Evolutionary conservation across 2,113 vertebrate genomes (phyloP).

Genomic region (Papio anubis): DNA sequence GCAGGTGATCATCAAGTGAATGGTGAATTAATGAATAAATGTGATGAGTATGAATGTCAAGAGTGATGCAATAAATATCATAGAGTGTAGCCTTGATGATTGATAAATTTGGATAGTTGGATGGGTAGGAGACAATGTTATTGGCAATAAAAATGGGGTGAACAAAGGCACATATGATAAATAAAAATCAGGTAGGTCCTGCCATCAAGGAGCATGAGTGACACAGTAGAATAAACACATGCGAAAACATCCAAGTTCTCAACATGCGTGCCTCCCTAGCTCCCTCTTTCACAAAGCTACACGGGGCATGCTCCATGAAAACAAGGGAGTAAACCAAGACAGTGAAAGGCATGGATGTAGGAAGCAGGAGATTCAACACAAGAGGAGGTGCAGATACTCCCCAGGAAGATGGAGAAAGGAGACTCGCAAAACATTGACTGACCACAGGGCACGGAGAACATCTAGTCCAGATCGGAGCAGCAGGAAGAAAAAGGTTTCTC

Average conservation of each 20-base stretch:
- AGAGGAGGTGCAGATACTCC: not conserved
- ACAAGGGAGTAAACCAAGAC: not conserved
- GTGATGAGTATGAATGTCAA: accelerated
- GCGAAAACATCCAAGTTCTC: not conserved
- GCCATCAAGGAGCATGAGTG: not conserved
- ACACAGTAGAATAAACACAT: not conserved
- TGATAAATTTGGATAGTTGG: not conserved
- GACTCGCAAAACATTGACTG: accelerated
- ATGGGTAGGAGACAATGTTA: too few species aligned
- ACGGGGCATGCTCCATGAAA: not conserved
- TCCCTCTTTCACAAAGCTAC: not conserved
- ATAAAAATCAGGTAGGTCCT: not conserved
- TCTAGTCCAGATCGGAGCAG: accelerated
- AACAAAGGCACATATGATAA: not conserved
- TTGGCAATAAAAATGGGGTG: not conserved
- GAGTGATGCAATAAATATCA: accelerated
- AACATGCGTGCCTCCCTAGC: not conserved
- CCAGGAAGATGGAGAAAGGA: accelerated
- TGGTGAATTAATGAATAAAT: not conserved
- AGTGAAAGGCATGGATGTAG: accelerated
- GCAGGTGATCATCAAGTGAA: not conserved
- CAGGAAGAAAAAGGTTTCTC: not conserved
- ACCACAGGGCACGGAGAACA: accelerated
- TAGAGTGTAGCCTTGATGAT: not conserved
- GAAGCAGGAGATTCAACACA: not conserved